phyloP scores from a whole-genome alignment of 2,888 invertebrate species.

The Archips crataeganus region DNA sequence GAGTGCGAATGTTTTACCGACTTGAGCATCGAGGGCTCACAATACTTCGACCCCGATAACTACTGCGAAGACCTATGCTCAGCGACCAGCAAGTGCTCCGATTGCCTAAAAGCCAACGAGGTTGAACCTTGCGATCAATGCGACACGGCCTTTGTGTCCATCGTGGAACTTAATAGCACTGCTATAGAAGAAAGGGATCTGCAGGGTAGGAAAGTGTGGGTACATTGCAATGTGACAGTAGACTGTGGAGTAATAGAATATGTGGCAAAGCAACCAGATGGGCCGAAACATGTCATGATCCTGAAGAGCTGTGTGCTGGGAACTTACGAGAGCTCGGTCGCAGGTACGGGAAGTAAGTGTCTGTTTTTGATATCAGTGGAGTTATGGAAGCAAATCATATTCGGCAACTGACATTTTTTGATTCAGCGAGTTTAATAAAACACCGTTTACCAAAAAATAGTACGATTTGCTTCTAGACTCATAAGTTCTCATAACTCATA shows the following conservation, averaged over 20 bases:
- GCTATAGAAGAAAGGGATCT: constrained; percentile 51
- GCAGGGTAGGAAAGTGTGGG: constrained; percentile 63
- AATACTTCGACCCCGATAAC: constrained; percentile 66
- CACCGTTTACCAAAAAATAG: too few relatives aligned
- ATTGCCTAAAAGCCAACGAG: constrained; percentile 55
- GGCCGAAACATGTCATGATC: constrained; percentile 1
- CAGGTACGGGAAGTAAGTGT: background rate
- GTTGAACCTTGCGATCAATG: constrained; percentile 44
- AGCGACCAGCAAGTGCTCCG: constrained; percentile 56
- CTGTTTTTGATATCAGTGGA: background rate
- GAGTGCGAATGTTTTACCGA: constrained; percentile 65
- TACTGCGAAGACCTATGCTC: constrained; percentile 70
- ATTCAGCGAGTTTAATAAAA: too few relatives aligned
- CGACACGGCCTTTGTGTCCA: constrained; percentile 42
- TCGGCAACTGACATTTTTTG: too few relatives aligned
- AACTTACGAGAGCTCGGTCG: background rate
- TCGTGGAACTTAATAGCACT: constrained; percentile 53
- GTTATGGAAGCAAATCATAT: too few relatives aligned
- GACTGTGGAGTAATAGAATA: constrained; percentile 59
- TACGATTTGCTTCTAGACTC: too few relatives aligned
- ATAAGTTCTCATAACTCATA: too few relatives aligned
- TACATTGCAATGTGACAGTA: constrained; percentile 61
- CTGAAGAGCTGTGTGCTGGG: background rate
- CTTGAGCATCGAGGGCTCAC: constrained; percentile 58
- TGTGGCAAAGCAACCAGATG: constrained; percentile 57